phyloP scores from a whole-genome alignment of 2,888 invertebrate species.

The Cosmorhoe ocellata region DNA sequence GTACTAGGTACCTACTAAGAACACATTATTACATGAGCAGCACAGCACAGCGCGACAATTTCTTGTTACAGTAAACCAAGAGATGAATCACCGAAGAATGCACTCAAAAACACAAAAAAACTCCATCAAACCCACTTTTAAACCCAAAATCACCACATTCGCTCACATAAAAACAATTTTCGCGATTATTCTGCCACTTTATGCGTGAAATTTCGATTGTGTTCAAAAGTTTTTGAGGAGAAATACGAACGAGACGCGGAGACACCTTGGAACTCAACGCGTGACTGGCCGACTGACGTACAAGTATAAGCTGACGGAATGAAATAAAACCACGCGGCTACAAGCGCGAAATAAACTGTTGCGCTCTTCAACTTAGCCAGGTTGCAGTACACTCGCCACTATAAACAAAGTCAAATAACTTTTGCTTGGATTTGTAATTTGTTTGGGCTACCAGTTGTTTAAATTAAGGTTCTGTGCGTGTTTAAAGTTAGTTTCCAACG shows the following conservation, averaged over 20 bases:
- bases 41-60: slow-evolving; percentile 68
- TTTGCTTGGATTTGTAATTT: slow-evolving; percentile 57
- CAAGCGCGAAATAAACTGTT: slow-evolving; percentile 53
- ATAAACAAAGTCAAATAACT: slow-evolving; percentile 65
- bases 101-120: slow-evolving; percentile 60
- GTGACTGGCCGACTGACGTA: slow-evolving; percentile 61
- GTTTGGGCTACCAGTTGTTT: slow-evolving; percentile 30
- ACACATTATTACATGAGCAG: slow-evolving; percentile 51
- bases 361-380: slow-evolving; percentile 62
- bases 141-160: slow-evolving; percentile 52
- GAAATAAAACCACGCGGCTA: slow-evolving; percentile 54
- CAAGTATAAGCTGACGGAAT: slow-evolving; percentile 72
- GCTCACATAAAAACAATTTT: slow-evolving; percentile 49
- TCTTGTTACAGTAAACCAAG: slow-evolving; percentile 55
- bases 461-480: slow-evolving; percentile 64
- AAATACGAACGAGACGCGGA: slow-evolving; percentile 52
- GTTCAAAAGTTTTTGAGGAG: slow-evolving; percentile 67
- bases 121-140: slow-evolving; percentile 52
- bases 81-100: slow-evolving; percentile 80
- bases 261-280: slow-evolving; percentile 49
- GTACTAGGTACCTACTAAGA: too few relatives aligned
- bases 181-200: slow-evolving; percentile 43
- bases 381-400: slow-evolving; percentile 52
- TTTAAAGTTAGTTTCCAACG: slow-evolving; percentile 56
- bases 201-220: slow-evolving; percentile 53